Conservation (phyloP, 2,113 vertebrate genomes). For the Apteryx mantelli region DNA sequence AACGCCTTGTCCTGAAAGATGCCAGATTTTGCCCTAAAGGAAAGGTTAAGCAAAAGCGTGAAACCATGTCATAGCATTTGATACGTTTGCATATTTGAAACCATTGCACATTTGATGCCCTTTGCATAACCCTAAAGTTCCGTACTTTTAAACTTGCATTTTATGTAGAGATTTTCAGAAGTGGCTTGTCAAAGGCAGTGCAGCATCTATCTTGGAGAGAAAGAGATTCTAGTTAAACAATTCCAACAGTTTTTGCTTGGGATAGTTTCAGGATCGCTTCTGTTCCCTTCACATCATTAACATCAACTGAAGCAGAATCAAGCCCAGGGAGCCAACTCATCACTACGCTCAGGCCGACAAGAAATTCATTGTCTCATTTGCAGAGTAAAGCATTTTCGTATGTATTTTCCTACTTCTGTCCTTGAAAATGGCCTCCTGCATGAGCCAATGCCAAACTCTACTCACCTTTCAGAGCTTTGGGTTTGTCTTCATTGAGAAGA, state of each 20-base stretch:
- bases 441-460: rapidly evolving
- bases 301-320: neutral
- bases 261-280: neutral
- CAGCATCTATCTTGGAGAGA: neutral
- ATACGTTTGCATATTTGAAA: neutral
- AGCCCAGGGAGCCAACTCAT: neutral
- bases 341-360: neutral
- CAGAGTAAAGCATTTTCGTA: neutral
- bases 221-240: neutral
- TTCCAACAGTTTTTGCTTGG: neutral
- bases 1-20: neutral
- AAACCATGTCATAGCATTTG: neutral
- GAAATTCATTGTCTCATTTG: neutral
- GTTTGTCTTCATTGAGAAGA: neutral
- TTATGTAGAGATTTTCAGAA: neutral
- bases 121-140: neutral
- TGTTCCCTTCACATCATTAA: neutral
- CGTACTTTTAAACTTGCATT: neutral
- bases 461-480: neutral
- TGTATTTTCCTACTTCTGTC: neutral
- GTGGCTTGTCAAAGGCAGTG: neutral
- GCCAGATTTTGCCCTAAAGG: neutral
- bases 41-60: neutral
- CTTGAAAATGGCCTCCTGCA: neutral
- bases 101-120: too few species aligned